Evolutionary conservation across 53 echinoderm and acorn worm species (phyloP).

Genomic region (Hippasteria phrygiana): DNA sequence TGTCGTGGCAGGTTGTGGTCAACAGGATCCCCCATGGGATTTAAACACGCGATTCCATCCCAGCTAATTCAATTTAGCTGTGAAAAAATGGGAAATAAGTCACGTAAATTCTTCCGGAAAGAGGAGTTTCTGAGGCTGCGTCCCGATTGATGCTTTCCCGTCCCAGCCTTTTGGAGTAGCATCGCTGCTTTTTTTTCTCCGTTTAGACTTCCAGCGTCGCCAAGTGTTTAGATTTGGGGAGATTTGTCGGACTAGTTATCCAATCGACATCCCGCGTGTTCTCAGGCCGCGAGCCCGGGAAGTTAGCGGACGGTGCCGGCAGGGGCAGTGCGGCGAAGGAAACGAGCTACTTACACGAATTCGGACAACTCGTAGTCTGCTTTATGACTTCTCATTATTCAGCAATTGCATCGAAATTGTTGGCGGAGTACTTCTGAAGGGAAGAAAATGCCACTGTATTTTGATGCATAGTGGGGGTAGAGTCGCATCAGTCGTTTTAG

Average conservation of each 20-base stretch:
- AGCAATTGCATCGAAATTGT: constrained; percentile 41
- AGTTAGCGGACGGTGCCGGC: not conserved
- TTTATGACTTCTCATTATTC: constrained; percentile 27
- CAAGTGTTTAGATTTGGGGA: constrained; percentile 16
- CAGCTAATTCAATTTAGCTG: not conserved
- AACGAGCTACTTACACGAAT: constrained; percentile 31
- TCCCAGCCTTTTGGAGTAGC: not conserved
- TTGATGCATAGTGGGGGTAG: not conserved
- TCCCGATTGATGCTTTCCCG: not conserved
- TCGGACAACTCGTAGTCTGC: constrained; percentile 6
- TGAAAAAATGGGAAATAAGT: not conserved
- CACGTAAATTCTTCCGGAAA: not conserved
- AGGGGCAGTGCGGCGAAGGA: not conserved
- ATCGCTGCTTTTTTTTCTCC: not conserved
- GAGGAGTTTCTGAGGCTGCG: not conserved
- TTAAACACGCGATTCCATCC: not conserved
- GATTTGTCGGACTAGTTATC: constrained; percentile 45
- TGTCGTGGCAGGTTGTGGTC: not conserved
- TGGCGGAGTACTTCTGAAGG: constrained; percentile 12
- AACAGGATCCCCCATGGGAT: not conserved
- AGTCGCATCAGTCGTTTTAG: constrained; percentile 23
- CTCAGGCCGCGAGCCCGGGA: not conserved
- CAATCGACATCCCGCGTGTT: constrained; percentile 18
- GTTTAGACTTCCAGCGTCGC: constrained; percentile 14
- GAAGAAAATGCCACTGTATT: constrained; percentile 50